Base-by-base conservation (phyloP, 2,888 invertebrate species). In the Minunthozetes semirufus region DNA sequence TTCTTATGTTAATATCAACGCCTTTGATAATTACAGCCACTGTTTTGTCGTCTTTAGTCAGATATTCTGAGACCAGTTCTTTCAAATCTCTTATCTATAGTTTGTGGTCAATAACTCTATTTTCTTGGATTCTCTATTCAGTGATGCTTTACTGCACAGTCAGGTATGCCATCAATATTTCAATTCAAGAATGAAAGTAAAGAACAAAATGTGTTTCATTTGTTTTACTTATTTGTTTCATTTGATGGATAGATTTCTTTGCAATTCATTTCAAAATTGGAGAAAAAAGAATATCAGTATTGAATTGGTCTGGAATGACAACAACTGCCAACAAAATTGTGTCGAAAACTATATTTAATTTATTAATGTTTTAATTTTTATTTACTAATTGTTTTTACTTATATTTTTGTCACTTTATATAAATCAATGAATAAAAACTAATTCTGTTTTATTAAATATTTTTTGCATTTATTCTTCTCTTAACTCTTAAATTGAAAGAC, bases 1-100 rank as follows among this genome's bases (percentile, higher is more conserved):
- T n/a, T 11, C 48, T 70, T 42, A 48, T 70, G 46, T 19, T 25
- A 13, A 70, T 70, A 15, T 46, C 48, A 25, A 48, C 70, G 13
- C 70, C 70, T 25, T 13, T 70, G 25, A 46, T 70, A 25, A 46
- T 70, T 9, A 48, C 46, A n/a, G 42, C 70, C 8, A 70, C 70
- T 19, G 19, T 70, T 11, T 9, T 70, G 25, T 70, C 48, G 46
- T 11, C 48, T 29, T 38, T 66, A 19, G 42, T 66, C 1, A 22
- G 9, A 1, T 13, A 15, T 13, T 70, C 42, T 25, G 48, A 19
- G 13, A 15, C 1, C 22, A 19, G 38, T 38, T 3, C 6, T 17
- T 22, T 70, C 11, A 48, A 70, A 42, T 22, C 48, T 19, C 19
- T 42, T 17, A 27, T 70, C 22, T 42, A 42, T 48, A 27, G 46